Percentiles rank a stretch among this genome's conserved stretches.
Conservation (phyloP, 1,140 invertebrate genomes). For the Heterodera carotae region DNA sequence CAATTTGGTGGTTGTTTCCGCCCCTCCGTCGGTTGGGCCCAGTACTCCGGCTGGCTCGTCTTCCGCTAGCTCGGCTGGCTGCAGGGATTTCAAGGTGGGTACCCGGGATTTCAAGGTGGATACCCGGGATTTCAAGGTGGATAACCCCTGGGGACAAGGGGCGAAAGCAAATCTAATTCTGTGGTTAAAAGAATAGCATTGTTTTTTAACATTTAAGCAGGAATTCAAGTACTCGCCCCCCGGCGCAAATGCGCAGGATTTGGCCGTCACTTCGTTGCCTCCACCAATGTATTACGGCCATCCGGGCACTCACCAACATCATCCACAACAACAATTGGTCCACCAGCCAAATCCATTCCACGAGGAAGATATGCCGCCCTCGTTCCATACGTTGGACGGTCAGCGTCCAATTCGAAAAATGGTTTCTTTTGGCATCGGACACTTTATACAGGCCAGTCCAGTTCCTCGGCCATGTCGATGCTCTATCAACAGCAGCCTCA, state of each 20-base stretch:
- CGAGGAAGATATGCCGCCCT: neutral
- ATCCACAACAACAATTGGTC: neutral
- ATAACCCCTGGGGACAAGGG: too few relatives aligned
- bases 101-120: too few relatives aligned
- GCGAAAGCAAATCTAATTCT: too few relatives aligned
- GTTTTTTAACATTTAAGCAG: neutral
- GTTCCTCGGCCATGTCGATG: conserved; percentile 7
- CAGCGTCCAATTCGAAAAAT: neutral
- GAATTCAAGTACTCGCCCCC: conserved; percentile 34
- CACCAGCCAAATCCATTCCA: neutral
- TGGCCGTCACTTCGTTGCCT: neutral
- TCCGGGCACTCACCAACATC: neutral
- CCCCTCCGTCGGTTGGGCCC: conserved; percentile 7
- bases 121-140: too few relatives aligned
- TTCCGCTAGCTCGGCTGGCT: neutral
- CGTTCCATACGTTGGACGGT: neutral
- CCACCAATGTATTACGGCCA: neutral
- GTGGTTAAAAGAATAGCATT: too few relatives aligned
- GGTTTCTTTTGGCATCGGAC: conserved; percentile 2
- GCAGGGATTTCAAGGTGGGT: neutral
- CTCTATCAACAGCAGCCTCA: conserved; percentile 25
- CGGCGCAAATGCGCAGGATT: neutral
- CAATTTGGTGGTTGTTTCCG: conserved; percentile 1
- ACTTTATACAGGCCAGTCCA: conserved; percentile 11
- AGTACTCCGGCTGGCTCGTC: neutral